Conservation (phyloP, 2,888 invertebrate genomes). For the Entomobrya proxima region DNA sequence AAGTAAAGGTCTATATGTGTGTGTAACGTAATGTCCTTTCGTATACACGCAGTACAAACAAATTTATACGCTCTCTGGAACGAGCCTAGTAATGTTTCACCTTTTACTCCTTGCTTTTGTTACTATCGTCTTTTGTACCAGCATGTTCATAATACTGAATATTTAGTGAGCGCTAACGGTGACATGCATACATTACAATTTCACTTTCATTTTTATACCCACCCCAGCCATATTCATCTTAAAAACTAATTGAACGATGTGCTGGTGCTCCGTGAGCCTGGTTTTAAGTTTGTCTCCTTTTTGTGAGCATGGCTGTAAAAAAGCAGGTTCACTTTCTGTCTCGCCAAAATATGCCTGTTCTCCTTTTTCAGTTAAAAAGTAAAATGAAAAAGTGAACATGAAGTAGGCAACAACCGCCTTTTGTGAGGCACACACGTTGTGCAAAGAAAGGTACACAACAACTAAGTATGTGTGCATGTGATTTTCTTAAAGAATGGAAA, state of each 20-base stretch:
- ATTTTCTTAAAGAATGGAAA: not conserved
- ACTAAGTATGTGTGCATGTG: slow-evolving; percentile 1
- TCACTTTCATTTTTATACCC: slow-evolving; percentile 31
- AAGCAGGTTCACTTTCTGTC: not conserved
- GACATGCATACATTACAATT: slow-evolving; percentile 48
- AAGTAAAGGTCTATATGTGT: not conserved
- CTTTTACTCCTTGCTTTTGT: slow-evolving; percentile 2
- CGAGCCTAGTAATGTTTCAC: slow-evolving; percentile 6
- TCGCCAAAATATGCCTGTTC: not conserved
- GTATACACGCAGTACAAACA: slow-evolving; percentile 40
- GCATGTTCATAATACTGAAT: not conserved
- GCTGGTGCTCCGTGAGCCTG: not conserved
- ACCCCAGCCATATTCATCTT: slow-evolving; percentile 13
- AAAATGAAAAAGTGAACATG: not conserved
- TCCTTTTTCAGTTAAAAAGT: not conserved
- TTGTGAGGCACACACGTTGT: not conserved
- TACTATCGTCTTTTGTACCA: not conserved
- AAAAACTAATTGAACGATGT: slow-evolving; percentile 22
- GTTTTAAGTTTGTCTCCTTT: not conserved
- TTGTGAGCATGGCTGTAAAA: not conserved
- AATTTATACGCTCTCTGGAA: slow-evolving; percentile 31
- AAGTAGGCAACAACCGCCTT: not conserved
- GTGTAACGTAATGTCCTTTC: slow-evolving; percentile 6
- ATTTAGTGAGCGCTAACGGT: slow-evolving; percentile 6
- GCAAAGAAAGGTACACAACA: not conserved